A percentile compares a stretch with the other conserved stretches of the same genome.
Conservation (phyloP, 2,797 vertebrate genomes). For the Macropus fuliginosus region DNA sequence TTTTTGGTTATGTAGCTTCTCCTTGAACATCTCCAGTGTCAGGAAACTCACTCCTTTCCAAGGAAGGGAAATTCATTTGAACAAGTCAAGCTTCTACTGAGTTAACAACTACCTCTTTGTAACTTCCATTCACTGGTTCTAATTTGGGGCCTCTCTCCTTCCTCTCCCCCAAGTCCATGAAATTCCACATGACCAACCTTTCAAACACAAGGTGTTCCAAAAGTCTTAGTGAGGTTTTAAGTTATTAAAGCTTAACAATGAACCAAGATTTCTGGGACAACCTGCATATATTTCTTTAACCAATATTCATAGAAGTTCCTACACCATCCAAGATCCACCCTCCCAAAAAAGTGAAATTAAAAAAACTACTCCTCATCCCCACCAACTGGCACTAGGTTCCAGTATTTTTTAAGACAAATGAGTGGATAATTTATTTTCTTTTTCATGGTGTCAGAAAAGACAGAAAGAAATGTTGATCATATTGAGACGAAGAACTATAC, state of each 20-base stretch:
- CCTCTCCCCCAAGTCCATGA: not conserved
- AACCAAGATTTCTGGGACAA: not conserved
- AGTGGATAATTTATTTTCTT: not conserved
- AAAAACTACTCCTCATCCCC: not conserved
- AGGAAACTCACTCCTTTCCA: not conserved
- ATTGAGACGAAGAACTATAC: not conserved
- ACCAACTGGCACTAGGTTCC: not conserved
- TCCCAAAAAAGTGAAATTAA: not conserved
- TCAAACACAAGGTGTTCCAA: not conserved
- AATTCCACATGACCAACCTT: not conserved
- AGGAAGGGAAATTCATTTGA: not conserved
- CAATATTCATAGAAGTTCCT: not conserved
- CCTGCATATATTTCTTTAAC: not conserved
- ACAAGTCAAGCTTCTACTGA: not conserved
- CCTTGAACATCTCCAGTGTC: not conserved
- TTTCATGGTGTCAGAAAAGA: not conserved
- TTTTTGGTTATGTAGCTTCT: not conserved
- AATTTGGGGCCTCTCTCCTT: not conserved
- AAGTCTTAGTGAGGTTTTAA: not conserved
- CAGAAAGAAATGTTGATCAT: conserved; percentile 9
- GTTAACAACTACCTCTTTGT: not conserved
- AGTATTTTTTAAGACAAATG: not conserved
- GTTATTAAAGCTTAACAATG: not conserved
- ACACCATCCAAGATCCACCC: not conserved
- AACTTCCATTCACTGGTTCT: not conserved